Evolutionary conservation across 2,797 vertebrate species (phyloP).

Genomic region (Streptopelia turtur): DNA sequence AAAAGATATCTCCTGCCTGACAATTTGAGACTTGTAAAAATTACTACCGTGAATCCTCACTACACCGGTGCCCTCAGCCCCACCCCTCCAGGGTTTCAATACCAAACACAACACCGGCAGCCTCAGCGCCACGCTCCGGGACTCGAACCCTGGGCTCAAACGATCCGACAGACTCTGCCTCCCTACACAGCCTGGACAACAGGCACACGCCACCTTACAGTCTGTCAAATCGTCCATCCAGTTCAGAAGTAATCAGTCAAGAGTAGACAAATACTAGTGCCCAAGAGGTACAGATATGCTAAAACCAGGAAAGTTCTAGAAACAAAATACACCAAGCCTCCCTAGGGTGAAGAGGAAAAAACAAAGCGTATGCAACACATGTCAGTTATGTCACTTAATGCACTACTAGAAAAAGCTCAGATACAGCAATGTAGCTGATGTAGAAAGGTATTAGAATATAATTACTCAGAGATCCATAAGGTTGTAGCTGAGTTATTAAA

Average conservation of each 20-base stretch:
- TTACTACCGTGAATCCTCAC: neutral
- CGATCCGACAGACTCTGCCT: no score
- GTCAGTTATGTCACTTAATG: neutral
- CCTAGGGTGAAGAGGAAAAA: neutral
- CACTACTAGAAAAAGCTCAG: neutral
- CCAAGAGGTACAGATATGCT: neutral
- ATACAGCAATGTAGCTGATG: neutral
- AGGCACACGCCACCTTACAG: neutral
- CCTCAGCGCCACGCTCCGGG: no score
- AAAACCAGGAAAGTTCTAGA: neutral
- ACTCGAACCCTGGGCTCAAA: no score
- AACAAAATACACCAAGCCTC: neutral
- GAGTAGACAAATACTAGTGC: neutral
- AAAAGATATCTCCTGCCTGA: neutral
- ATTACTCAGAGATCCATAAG: conserved; percentile 23
- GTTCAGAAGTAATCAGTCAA: neutral
- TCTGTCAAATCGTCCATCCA: neutral
- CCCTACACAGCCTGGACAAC: no score
- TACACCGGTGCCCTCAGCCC: no score
- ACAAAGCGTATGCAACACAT: conserved; percentile 8
- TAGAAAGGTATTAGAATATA: neutral
- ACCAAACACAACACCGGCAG: no score
- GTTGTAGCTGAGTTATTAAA: neutral
- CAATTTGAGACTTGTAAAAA: neutral
- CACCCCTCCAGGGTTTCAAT: no score